Evolutionary conservation across 1,140 invertebrate species (phyloP), one percentile per base, ranked within the genome.

Genomic region (Musca vetustissima): DNA sequence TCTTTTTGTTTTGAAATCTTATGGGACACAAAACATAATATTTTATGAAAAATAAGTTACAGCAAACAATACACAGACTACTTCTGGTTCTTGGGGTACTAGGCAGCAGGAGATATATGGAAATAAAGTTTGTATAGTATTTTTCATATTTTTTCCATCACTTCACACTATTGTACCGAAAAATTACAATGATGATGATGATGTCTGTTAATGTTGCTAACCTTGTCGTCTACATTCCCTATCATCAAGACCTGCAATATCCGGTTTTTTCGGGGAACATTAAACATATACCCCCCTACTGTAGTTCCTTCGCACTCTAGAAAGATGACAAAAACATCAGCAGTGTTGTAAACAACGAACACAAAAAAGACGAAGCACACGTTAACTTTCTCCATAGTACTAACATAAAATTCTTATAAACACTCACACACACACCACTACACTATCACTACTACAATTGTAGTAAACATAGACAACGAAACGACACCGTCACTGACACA

Each of bases 231-330:
- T 43, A 61, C 32, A 36, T 17, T 36, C 57, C 17, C n/a, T 61
- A 61, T 61, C 57, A 43, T 61, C 57, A 8, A 36, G 57, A 61
- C 57, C 57, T 32, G 57, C 57, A 61, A 43, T 61, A 61, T 61
- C 57, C 57, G 57, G 15, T 61, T 61, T n/a, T n/a, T n/a, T 61
- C 57, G 36, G 49, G 49, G 49, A 50, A 50, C 19, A 19, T 50
- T 50, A 21, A 19, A 50, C 49, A 43, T n/a, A n/a, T n/a, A 43
- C 36, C 1, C 36, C 36, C 36, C 36, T 8, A 43, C 36, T 8
- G 36, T 13, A 6, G 13, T 7, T 6, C 24, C 25, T 11, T n/a
- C n/a, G n/a, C n/a, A n/a, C n/a, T n/a, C n/a, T n/a, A n/a, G 15
- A 59, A 59, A 28, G 24, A 28, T 28, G 24, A 59, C 1, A 13